A percentile compares a stretch with the other conserved stretches of the same genome.
Evolutionary conservation across 23 tunicate species (phyloP).

Genomic region (Aplidium turbinatum): DNA sequence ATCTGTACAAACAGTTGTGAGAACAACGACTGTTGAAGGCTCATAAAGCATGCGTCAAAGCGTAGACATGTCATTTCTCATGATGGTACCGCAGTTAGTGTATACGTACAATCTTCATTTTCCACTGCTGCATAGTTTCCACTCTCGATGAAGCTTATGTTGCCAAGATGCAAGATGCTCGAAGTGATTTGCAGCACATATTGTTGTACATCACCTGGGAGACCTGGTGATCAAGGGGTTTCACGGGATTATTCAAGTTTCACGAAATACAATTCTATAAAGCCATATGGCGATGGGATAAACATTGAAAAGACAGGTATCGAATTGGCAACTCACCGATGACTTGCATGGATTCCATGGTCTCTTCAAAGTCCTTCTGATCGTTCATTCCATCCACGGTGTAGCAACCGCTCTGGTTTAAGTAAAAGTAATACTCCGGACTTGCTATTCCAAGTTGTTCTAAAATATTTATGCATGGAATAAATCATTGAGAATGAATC

Average conservation of each 20-base stretch:
- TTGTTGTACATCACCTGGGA: constrained; percentile 63
- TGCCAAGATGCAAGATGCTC: constrained; percentile 82
- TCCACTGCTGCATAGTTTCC: constrained; percentile 90
- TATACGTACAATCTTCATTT: constrained; percentile 90
- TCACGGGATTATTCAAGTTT: too few relatives aligned
- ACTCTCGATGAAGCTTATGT: constrained; percentile 87
- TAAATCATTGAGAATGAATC: too few relatives aligned
- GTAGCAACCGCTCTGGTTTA: constrained; percentile 92
- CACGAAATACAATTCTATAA: too few relatives aligned
- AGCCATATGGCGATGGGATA: too few relatives aligned
- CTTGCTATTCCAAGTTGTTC: constrained; percentile 75
- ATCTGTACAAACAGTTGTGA: too few relatives aligned
- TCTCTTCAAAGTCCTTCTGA: constrained; percentile 71
- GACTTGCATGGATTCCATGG: constrained; percentile 87
- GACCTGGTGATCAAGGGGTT: too few relatives aligned
- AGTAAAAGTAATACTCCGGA: constrained; percentile 83
- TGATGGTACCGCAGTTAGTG: neutral
- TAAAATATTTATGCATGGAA: too few relatives aligned
- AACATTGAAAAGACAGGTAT: too few relatives aligned
- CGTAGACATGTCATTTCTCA: too few relatives aligned
- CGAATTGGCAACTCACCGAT: constrained; percentile 85
- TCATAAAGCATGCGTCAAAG: too few relatives aligned
- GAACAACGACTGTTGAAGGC: too few relatives aligned
- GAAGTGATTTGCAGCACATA: constrained; percentile 81
- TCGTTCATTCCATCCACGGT: constrained; percentile 86